phyloP scores from a whole-genome alignment of 2,797 vertebrate species.

The Poeciliopsis gracilis region DNA sequence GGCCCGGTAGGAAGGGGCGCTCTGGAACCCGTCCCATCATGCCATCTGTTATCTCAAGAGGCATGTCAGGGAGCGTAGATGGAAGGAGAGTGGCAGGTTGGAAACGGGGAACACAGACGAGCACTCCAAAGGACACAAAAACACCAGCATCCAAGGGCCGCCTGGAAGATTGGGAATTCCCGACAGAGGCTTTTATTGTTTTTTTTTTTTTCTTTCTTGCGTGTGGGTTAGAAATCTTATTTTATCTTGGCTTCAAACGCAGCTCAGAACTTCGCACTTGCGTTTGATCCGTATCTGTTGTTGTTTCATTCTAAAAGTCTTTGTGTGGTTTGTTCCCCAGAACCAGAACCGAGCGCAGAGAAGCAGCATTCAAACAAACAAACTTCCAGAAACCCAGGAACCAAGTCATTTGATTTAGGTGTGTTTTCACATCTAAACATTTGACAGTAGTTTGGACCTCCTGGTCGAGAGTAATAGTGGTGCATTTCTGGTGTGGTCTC shows the following conservation, averaged over 20 bases:
- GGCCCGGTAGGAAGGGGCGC: slow-evolving; percentile 28
- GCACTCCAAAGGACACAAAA: background rate
- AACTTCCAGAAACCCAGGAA: no score
- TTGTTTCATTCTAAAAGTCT: background rate
- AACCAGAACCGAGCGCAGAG: no score
- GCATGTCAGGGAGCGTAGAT: slow-evolving; percentile 14
- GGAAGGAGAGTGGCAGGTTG: slow-evolving; percentile 16
- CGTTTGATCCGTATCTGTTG: background rate
- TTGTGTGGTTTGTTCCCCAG: no score
- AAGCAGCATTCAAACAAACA: no score
- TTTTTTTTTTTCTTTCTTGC: background rate
- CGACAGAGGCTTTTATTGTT: background rate
- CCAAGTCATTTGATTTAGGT: no score
- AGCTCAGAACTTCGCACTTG: background rate
- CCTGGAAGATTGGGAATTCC: background rate
- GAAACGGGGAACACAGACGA: background rate
- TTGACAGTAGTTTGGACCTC: background rate
- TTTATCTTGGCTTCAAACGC: background rate
- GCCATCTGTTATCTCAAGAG: slow-evolving; percentile 74
- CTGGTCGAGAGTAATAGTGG: background rate
- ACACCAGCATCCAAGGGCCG: background rate
- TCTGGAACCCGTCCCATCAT: slow-evolving; percentile 54
- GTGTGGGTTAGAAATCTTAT: background rate
- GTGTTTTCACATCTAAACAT: background rate
- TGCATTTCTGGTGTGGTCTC: background rate